Evolutionary conservation across 2,113 vertebrate genomes (phyloP).

Genomic region (Xenus cinereus): DNA sequence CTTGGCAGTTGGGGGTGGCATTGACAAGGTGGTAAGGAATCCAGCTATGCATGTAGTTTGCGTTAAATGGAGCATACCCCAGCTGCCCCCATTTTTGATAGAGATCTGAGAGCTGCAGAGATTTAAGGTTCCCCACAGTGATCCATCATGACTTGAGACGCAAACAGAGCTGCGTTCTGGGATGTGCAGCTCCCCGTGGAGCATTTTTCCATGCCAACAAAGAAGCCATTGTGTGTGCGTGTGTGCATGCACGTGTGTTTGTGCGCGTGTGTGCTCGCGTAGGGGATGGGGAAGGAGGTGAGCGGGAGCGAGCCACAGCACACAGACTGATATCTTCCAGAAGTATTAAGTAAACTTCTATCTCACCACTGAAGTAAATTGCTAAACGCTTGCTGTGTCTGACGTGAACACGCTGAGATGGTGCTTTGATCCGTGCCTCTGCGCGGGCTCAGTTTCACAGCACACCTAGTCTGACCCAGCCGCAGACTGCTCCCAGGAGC

Average conservation of each 20-base stretch:
- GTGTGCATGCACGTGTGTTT: accelerated
- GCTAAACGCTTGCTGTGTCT: neutral
- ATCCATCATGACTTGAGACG: conserved; percentile 2
- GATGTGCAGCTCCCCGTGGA: neutral
- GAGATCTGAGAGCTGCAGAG: conserved; percentile 20
- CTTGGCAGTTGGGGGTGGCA: conserved; percentile 54
- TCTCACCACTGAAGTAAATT: neutral
- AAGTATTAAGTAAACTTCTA: neutral
- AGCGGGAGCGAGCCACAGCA: neutral
- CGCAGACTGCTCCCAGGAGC: neutral
- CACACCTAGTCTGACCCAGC: neutral
- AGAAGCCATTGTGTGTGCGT: neutral
- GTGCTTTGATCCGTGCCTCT: accelerated
- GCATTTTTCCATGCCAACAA: neutral
- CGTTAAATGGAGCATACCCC: conserved; percentile 32
- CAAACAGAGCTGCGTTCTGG: neutral
- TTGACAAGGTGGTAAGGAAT: conserved; percentile 50
- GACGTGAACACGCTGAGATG: neutral
- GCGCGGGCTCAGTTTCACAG: accelerated
- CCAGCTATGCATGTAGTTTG: conserved; percentile 10
- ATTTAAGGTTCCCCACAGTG: conserved; percentile 39
- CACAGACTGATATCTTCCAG: neutral
- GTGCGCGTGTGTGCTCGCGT: accelerated
- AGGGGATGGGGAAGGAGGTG: neutral
- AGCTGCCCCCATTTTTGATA: conserved; percentile 24